Base-by-base conservation (phyloP, 1,140 invertebrate species). In the Ladona fulva region DNA sequence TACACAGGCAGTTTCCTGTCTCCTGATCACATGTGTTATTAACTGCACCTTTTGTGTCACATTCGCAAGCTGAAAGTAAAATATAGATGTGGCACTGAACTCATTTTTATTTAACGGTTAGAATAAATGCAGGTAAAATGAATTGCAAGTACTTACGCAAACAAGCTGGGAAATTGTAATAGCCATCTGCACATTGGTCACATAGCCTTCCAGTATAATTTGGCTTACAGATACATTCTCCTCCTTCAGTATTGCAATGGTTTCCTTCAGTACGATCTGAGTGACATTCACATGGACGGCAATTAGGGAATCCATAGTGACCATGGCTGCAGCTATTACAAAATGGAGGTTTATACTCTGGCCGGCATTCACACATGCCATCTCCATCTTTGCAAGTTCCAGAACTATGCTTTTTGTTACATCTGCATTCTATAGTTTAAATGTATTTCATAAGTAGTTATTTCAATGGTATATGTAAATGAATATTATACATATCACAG, bases 371-470 rank as follows among this genome's bases (percentile, higher is more conserved):
- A 83, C 97, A 98, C 75, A 90, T 89, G 0, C 97, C 97, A 0
- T 91, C 92, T n/a, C 91, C 93, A 81, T 98, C 96, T 42, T 92
- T 94, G 86, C 98, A 99, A 83, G 97, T 97, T 37, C 97, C 97
- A 42, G 97, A 99, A 0, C 94, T 95, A 81, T 91, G 89, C 14
- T 66, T 66, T 66, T 66, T 22, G 14, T 66, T 22, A 66, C 52
- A 66, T 19, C n/a, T 66, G n/a, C 52, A 66, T 66, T 22, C 52
- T 66, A 66, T 6, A 16, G n/a, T 6, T 19, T 3, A 66, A 66
- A 66, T 66, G 1, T 6, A 12, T 66, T 66, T 66, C 52, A 66
- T 1, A 37, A 37, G 1, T 37, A 37, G 8, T 37, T 8, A 37
- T 37, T 37, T 66, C 3, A 66, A 19, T 66, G n/a, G 52, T 22